A percentile compares a stretch with the other conserved stretches of the same genome.
These are phyloP conservation scores for Cichlasoma orientale DNA, from an alignment of 2,797 vertebrate species.

Conservation along the genomic window DNA sequence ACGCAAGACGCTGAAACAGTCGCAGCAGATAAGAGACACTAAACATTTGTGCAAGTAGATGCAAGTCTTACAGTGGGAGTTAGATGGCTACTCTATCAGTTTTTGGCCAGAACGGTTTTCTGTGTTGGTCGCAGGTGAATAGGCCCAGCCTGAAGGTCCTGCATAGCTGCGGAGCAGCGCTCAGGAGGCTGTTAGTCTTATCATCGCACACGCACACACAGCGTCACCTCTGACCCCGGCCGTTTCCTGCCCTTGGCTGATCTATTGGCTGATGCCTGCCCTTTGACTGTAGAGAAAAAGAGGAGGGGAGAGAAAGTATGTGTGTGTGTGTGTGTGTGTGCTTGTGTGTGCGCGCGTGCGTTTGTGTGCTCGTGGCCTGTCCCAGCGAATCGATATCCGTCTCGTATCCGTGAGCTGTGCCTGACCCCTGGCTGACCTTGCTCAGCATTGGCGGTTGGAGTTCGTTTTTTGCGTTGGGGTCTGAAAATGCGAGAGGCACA, in stretches of 20 bases:
- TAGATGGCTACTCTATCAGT: constrained; percentile 38
- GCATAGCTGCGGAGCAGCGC: constrained; percentile 62
- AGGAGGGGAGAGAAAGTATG: constrained; percentile 49
- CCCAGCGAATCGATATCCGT: constrained; percentile 81
- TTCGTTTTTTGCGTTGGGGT: constrained; percentile 44
- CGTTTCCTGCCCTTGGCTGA: constrained; percentile 80
- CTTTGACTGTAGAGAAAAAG: constrained; percentile 70
- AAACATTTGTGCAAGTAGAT: constrained; percentile 10
- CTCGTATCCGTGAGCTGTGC: constrained; percentile 78
- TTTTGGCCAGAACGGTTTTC: constrained; percentile 46
- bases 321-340: background rate
- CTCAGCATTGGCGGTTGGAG: constrained; percentile 63
- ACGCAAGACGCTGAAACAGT: constrained; percentile 10
- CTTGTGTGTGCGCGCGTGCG: background rate
- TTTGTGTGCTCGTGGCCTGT: constrained; percentile 60
- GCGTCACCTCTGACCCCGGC: constrained; percentile 74
- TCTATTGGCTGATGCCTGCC: constrained; percentile 78
- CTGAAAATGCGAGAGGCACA: constrained; percentile 69
- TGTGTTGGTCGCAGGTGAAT: constrained; percentile 53
- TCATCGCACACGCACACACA: constrained; percentile 54
- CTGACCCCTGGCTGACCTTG: constrained; percentile 79
- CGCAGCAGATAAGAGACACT: constrained; percentile 7
- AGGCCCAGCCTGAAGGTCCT: constrained; percentile 59
- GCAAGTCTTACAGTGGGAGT: constrained; percentile 17
- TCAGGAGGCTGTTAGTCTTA: constrained; percentile 77